Percentiles rank a stretch among this genome's conserved stretches.
Conservation (phyloP, 2,888 invertebrate genomes). For the Silvanus unidentatus region DNA sequence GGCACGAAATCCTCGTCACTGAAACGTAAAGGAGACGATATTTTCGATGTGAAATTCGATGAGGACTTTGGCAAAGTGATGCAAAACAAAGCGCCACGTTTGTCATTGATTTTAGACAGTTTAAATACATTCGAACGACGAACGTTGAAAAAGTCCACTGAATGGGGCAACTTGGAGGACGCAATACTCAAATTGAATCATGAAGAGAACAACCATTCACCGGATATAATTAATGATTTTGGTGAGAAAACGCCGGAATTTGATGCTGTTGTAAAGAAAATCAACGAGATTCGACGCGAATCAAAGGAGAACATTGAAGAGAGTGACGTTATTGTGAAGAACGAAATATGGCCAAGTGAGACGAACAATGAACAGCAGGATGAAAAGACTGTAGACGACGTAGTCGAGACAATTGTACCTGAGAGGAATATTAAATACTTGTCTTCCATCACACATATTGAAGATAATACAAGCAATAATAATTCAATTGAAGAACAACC, state of each 20-base stretch:
- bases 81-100: conserved; percentile 54
- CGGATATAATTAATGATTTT: conserved; percentile 23
- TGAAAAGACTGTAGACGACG: conserved; percentile 2
- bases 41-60: conserved; percentile 41
- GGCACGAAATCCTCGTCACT: conserved; percentile 44
- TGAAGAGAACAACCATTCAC: conserved; percentile 18
- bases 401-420: too few relatives aligned
- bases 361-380: conserved; percentile 4
- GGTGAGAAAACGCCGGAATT: conserved; percentile 35
- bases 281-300: conserved; percentile 40
- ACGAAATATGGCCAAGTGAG: conserved; percentile 37
- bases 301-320: conserved; percentile 19
- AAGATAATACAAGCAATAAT: too few relatives aligned
- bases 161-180: conserved; percentile 72
- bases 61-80: conserved; percentile 45
- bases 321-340: conserved; percentile 24
- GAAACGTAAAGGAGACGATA: conserved; percentile 56
- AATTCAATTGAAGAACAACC: too few relatives aligned
- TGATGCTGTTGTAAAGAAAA: conserved; percentile 40
- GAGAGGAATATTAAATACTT: too few relatives aligned
- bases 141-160: conserved; percentile 66
- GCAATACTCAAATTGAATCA: conserved; percentile 57
- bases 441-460: too few relatives aligned
- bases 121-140: conserved; percentile 63
- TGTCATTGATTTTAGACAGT: conserved; percentile 59